These are phyloP conservation scores for Osmoderma eremita DNA, from an alignment of 2,888 invertebrate genomes.

Conservation along the genomic window DNA sequence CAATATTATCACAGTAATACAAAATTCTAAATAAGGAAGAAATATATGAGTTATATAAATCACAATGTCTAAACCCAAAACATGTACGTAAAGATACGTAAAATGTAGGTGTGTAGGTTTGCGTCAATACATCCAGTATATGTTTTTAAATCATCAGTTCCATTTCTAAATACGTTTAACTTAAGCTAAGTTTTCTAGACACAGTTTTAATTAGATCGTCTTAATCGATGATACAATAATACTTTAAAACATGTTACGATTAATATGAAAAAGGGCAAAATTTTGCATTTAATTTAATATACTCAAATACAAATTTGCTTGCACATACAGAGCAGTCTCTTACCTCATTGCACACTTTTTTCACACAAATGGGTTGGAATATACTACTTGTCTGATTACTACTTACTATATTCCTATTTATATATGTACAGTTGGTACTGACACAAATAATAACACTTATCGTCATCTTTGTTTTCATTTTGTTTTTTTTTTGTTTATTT, in stretches of 20 bases:
- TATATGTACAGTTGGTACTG: constrained; percentile 40
- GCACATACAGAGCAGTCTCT: constrained; percentile 44
- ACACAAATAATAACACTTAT: constrained; percentile 41
- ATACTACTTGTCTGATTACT: constrained; percentile 38
- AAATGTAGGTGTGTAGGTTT: constrained; percentile 3
- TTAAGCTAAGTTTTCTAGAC: constrained; percentile 30
- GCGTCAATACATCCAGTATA: constrained; percentile 30
- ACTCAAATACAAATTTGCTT: constrained; percentile 43
- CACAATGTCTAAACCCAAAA: constrained; percentile 25
- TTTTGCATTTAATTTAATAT: constrained; percentile 40
- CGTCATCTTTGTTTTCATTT: constrained; percentile 33
- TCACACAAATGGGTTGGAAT: constrained; percentile 38
- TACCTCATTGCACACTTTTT: constrained; percentile 48
- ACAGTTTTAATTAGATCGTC: constrained; percentile 28
- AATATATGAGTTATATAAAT: constrained; percentile 18
- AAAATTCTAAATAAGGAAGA: constrained; percentile 14
- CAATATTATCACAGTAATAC: constrained; percentile 35
- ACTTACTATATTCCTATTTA: constrained; percentile 31
- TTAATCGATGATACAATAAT: constrained; percentile 41
- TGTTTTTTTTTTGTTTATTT: constrained; percentile 30
- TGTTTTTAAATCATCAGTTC: constrained; percentile 25
- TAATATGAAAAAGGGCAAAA: constrained; percentile 29
- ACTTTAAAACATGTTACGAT: constrained; percentile 31
- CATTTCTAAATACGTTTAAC: constrained; percentile 31
- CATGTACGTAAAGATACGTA: constrained; percentile 23